phyloP scores from a whole-genome alignment of 2,888 invertebrate species.

The Chrysotoxum bicinctum region DNA sequence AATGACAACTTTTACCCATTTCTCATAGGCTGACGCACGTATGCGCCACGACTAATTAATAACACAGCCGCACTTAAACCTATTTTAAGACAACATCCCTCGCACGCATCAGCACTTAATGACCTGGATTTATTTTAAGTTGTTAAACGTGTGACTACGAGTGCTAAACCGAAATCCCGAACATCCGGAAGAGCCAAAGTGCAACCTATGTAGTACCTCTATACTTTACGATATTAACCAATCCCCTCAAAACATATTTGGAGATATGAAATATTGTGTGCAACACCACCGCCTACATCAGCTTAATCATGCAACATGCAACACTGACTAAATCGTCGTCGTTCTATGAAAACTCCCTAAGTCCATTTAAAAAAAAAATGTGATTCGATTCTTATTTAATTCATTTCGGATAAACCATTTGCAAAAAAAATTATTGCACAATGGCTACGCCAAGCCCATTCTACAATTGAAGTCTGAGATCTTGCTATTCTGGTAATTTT shows the following conservation, averaged over 20 bases:
- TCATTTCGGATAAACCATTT: no score
- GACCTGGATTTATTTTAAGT: constrained; percentile 73
- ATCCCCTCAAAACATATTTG: constrained; percentile 29
- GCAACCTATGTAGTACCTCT: constrained; percentile 37
- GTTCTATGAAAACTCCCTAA: no score
- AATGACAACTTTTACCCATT: constrained; percentile 46
- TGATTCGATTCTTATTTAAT: no score
- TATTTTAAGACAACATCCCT: constrained; percentile 51
- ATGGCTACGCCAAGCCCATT: no score
- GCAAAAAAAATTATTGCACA: no score
- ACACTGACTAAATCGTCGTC: constrained; percentile 62
- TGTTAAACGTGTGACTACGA: constrained; percentile 66
- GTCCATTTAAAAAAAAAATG: no score
- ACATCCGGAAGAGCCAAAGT: constrained; percentile 68
- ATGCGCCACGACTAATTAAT: constrained; percentile 67
- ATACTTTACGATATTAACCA: constrained; percentile 20
- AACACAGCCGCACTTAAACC: constrained; percentile 60
- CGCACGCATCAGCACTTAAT: constrained; percentile 52
- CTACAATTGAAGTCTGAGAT: no score
- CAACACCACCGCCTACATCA: constrained; percentile 62
- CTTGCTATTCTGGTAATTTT: no score
- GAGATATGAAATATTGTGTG: background rate
- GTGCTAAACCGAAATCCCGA: constrained; percentile 58
- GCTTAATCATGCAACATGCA: constrained; percentile 61
- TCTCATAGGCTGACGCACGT: constrained; percentile 30